Conservation (phyloP, 2,797 vertebrate genomes). For the Xenentodon cancila region DNA sequence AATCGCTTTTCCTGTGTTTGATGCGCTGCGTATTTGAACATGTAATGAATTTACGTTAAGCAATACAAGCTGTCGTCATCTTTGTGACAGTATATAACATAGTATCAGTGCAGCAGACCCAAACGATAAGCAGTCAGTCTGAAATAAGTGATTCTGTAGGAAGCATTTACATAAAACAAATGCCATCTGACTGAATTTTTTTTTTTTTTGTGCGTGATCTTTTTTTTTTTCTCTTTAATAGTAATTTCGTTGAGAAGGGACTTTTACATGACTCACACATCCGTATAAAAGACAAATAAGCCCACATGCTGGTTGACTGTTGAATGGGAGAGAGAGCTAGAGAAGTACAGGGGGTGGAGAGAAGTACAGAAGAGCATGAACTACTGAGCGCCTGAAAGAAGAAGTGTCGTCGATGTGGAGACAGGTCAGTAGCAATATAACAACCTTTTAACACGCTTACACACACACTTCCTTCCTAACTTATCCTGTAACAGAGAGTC, state of each 20-base stretch:
- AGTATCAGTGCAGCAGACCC: constrained; percentile 1
- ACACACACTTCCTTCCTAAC: constrained; percentile 41
- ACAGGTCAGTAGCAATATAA: constrained; percentile 68
- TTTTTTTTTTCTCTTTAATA: constrained; percentile 45
- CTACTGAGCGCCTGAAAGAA: constrained; percentile 42
- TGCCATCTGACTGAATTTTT: constrained; percentile 24
- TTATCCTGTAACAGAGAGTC: constrained; percentile 13
- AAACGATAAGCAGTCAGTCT: constrained; percentile 23
- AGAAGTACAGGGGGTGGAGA: constrained; percentile 35
- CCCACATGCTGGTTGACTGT: constrained; percentile 41
- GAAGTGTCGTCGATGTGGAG: constrained; percentile 46
- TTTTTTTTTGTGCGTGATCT: too few species aligned
- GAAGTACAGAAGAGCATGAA: constrained; percentile 17
- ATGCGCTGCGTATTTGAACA: neutral
- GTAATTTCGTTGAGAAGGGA: constrained; percentile 58
- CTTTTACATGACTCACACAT: constrained; percentile 71
- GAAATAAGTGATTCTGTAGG: constrained; percentile 45
- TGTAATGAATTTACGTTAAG: constrained; percentile 7
- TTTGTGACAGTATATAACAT: neutral
- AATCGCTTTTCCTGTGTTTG: constrained; percentile 5
- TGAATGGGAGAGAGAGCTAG: constrained; percentile 29
- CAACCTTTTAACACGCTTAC: constrained; percentile 18
- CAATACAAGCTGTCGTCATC: constrained; percentile 3
- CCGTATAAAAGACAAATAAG: constrained; percentile 55
- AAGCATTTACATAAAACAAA: constrained; percentile 66